Conservation (phyloP, 2,888 invertebrate species). For the Apodemia duryi region DNA sequence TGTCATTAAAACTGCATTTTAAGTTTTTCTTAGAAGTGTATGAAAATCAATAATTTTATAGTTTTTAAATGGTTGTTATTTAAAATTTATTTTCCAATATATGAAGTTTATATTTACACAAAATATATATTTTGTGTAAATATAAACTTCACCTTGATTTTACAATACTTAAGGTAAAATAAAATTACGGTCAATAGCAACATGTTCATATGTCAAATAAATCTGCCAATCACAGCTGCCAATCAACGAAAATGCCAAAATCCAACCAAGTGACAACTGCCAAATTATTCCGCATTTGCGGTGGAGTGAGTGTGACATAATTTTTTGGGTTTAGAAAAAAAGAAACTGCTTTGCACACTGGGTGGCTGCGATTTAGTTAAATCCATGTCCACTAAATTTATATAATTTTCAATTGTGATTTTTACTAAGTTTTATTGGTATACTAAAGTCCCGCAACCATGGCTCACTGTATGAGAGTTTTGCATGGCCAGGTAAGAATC, state of each 20-base stretch:
- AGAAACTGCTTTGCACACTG: constrained; percentile 40
- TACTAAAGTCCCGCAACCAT: constrained; percentile 78
- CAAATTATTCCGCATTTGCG: constrained; percentile 42
- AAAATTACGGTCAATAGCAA: background rate
- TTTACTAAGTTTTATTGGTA: constrained; percentile 41
- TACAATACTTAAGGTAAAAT: background rate
- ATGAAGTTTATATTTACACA: too few species aligned
- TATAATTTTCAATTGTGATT: constrained; percentile 42
- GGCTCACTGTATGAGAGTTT: constrained; percentile 88
- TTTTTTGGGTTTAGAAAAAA: constrained; percentile 29
- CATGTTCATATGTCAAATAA: background rate
- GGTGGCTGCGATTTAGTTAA: constrained; percentile 40
- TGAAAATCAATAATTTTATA: too few species aligned
- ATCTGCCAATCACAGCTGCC: constrained; percentile 22
- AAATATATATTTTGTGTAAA: background rate
- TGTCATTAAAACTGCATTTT: too few species aligned
- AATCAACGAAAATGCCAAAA: constrained; percentile 15
- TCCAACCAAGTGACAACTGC: constrained; percentile 21
- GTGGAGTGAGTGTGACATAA: constrained; percentile 38
- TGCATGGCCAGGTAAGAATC: constrained; percentile 85
- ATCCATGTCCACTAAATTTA: constrained; percentile 65
- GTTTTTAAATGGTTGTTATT: too few species aligned
- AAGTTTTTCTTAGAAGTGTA: too few species aligned
- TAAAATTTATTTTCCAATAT: background rate
- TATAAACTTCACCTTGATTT: background rate